A percentile compares a stretch with the other conserved stretches of the same genome.
Conservation (phyloP, 2,888 invertebrate species). For the Ethmia dodecea region DNA sequence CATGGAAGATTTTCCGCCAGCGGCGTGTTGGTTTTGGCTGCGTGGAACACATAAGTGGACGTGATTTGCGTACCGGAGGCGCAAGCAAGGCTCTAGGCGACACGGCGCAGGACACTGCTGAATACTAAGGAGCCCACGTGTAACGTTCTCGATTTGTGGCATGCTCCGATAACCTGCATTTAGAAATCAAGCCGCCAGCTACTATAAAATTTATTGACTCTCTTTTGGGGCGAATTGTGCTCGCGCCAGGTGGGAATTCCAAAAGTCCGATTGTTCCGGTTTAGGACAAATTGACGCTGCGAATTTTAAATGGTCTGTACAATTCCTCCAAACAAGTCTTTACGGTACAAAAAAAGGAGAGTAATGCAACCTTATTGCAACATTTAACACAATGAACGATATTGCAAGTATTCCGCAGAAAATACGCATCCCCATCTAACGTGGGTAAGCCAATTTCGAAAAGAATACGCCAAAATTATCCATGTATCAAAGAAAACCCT, state of each 20-base stretch:
- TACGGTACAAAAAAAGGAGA: too few species aligned
- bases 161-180: slow-evolving; percentile 76
- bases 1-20: slow-evolving; percentile 69
- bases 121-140: slow-evolving; percentile 70
- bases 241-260: slow-evolving; percentile 43
- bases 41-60: slow-evolving; percentile 73
- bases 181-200: slow-evolving; percentile 69
- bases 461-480: slow-evolving; percentile 39
- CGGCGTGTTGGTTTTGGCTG: slow-evolving; percentile 67
- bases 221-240: slow-evolving; percentile 54
- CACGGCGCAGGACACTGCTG: slow-evolving; percentile 49
- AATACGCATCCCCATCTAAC: slow-evolving; percentile 31
- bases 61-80: slow-evolving; percentile 62
- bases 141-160: slow-evolving; percentile 70
- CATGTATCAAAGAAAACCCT: slow-evolving; percentile 53
- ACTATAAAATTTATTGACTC: slow-evolving; percentile 69
- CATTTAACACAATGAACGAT: too few species aligned
- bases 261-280: slow-evolving; percentile 37
- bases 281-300: slow-evolving; percentile 40
- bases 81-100: slow-evolving; percentile 58
- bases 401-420: too few species aligned
- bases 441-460: slow-evolving; percentile 40
- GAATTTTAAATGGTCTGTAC: slow-evolving; percentile 35
- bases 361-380: too few species aligned
- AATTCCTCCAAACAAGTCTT: too few species aligned